Conservation (phyloP, 1,140 invertebrate species). For the Nasonia giraulti region DNA sequence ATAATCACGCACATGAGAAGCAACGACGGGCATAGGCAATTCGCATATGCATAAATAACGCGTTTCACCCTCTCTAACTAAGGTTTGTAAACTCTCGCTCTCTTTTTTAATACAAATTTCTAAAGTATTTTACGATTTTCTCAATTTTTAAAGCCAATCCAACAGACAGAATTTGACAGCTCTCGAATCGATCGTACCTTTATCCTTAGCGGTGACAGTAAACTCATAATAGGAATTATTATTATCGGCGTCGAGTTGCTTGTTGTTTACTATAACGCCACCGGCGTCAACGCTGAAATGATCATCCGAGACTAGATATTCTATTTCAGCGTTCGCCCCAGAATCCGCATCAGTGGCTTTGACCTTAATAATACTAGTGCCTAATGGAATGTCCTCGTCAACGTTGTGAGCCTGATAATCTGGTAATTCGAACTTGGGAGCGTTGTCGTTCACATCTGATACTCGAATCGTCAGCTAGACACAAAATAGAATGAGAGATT, state of each 20-base stretch:
- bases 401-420: slow-evolving; percentile 97
- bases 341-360: slow-evolving; percentile 95
- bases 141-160: too few species aligned
- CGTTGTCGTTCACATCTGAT: slow-evolving; percentile 96
- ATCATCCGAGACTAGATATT: slow-evolving; percentile 93
- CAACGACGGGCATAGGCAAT: neutral
- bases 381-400: slow-evolving; percentile 93
- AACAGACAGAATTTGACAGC: too few species aligned
- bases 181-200: slow-evolving; percentile 74
- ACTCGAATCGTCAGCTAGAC: slow-evolving; percentile 90
- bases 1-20: neutral
- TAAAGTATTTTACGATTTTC: too few species aligned
- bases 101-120: too few species aligned
- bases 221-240: slow-evolving; percentile 98
- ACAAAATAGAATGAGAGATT: slow-evolving; percentile 54
- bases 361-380: slow-evolving; percentile 92
- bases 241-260: slow-evolving; percentile 94
- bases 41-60: neutral
- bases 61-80: neutral
- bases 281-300: slow-evolving; percentile 94
- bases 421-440: slow-evolving; percentile 94
- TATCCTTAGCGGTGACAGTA: slow-evolving; percentile 92
- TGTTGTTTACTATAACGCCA: slow-evolving; percentile 94
- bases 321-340: slow-evolving; percentile 94
- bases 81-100: too few species aligned